Evolutionary conservation across 2,113 vertebrate genomes (phyloP).

Genomic region (Vidua chalybeata): DNA sequence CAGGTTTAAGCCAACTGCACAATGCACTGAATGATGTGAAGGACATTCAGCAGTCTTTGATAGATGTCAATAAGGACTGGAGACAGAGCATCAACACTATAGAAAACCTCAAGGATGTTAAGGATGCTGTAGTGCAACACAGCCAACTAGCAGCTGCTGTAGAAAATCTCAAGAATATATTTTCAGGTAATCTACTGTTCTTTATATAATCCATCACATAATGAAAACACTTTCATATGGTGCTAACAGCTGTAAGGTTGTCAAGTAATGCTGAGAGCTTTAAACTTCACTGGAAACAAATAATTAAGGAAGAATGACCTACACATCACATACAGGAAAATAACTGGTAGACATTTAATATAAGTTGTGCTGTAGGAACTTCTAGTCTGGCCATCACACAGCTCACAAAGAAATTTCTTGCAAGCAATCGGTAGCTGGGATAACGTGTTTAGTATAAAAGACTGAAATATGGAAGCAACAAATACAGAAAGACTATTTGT

Average conservation of each 20-base stretch:
- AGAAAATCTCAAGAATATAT: slow-evolving; percentile 99
- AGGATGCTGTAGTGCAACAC: slow-evolving; percentile 95
- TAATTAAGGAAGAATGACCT: background rate
- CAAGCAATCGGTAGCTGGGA: background rate
- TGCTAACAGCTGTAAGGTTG: background rate
- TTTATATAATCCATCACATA: background rate
- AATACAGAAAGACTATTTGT: background rate
- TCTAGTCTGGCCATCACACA: background rate
- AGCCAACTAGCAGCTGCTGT: slow-evolving; percentile 96
- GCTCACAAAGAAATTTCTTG: background rate
- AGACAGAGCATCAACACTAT: slow-evolving; percentile 97
- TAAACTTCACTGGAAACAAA: background rate
- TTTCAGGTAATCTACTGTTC: slow-evolving; percentile 82
- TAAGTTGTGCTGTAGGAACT: background rate
- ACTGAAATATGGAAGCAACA: background rate
- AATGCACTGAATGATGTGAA: slow-evolving; percentile 91
- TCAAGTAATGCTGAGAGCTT: background rate
- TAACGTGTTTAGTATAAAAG: background rate
- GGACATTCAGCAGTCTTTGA: slow-evolving; percentile 90
- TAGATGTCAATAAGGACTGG: slow-evolving; percentile 95
- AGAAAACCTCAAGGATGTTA: slow-evolving; percentile 94
- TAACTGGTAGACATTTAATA: background rate
- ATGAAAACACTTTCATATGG: background rate
- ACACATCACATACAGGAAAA: accelerated
- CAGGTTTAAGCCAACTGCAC: slow-evolving; percentile 94